A percentile compares a stretch with the other conserved stretches of the same genome.
Evolutionary conservation across 2,113 vertebrate genomes (phyloP).

Genomic region (Dendrocopos noguchii): DNA sequence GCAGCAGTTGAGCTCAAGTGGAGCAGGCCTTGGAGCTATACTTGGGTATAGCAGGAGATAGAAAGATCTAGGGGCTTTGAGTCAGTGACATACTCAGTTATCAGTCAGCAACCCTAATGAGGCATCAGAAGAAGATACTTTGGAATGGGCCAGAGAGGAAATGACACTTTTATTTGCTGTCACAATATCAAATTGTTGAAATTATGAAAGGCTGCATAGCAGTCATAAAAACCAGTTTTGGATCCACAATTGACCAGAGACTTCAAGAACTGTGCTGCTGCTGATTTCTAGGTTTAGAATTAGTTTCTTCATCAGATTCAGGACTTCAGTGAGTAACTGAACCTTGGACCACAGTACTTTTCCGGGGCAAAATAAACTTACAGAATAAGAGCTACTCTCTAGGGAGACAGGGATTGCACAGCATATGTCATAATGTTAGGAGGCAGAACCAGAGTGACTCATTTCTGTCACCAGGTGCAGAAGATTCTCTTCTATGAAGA

Average conservation of each 20-base stretch:
- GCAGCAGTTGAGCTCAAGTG: background rate
- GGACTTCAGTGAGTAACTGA: background rate
- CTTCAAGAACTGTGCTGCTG: background rate
- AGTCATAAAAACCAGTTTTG: background rate
- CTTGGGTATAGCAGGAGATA: background rate
- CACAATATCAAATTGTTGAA: background rate
- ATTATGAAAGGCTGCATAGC: background rate
- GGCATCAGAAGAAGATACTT: background rate
- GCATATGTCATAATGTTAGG: background rate
- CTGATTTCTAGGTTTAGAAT: background rate
- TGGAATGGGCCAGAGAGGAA: background rate
- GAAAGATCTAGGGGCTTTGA: background rate
- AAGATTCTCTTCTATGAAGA: constrained; percentile 97
- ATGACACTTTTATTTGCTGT: background rate
- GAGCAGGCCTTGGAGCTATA: background rate
- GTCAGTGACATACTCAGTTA: background rate
- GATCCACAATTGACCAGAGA: background rate
- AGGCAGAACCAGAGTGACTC: background rate
- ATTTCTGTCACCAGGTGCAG: constrained; percentile 84
- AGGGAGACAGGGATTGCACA: background rate
- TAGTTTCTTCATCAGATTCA: background rate
- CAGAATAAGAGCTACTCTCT: background rate
- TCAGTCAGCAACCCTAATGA: background rate
- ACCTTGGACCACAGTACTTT: background rate
- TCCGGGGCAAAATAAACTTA: background rate